phyloP scores from a whole-genome alignment of 2,888 invertebrate genomes.

The Aspidiotus rigidus region DNA sequence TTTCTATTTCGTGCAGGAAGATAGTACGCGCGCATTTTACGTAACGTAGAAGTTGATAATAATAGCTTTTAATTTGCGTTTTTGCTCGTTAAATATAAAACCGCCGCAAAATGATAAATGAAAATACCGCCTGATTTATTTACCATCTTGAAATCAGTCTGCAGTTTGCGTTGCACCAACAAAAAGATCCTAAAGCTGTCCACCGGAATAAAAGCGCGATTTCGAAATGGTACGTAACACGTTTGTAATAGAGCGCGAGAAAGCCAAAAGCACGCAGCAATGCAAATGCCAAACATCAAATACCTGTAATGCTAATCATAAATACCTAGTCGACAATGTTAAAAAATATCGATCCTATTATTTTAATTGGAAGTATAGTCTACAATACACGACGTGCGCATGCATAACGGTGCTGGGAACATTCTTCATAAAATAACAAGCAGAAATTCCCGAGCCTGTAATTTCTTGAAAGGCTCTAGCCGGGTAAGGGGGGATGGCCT shows the following conservation, averaged over 20 bases:
- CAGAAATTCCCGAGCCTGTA: too few species aligned
- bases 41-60: slow-evolving; percentile 13
- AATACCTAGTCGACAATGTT: too few species aligned
- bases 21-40: background rate
- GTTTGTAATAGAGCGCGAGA: too few species aligned
- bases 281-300: background rate
- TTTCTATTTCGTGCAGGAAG: background rate
- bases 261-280: background rate
- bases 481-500: too few species aligned
- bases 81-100: slow-evolving; percentile 29
- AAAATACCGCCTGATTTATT: background rate
- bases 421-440: too few species aligned
- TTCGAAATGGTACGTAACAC: background rate
- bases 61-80: slow-evolving; percentile 32
- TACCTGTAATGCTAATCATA: too few species aligned
- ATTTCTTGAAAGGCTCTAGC: too few species aligned
- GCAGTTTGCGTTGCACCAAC: background rate
- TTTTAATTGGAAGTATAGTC: background rate
- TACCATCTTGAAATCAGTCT: background rate
- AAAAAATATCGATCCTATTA: background rate
- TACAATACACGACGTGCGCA: too few species aligned
- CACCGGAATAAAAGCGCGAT: background rate
- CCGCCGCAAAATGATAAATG: slow-evolving; percentile 12
- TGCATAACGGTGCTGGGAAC: too few species aligned
- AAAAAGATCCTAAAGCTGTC: background rate